phyloP scores from a whole-genome alignment of 2,113 vertebrate species.

The Rousettus leschenaultii region DNA sequence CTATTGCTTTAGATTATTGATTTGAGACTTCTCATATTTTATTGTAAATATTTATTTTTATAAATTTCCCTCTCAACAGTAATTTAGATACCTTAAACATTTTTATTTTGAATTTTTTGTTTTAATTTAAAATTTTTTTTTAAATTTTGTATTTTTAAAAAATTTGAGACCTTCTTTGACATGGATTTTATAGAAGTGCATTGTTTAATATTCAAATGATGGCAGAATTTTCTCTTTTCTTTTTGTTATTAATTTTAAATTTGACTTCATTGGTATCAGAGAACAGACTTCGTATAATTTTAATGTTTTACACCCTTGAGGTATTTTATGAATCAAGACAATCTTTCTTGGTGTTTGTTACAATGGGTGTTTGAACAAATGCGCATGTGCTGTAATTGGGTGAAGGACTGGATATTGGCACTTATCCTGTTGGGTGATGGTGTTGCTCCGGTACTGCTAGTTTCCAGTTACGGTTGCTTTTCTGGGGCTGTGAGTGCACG shows the following conservation, averaged over 20 bases:
- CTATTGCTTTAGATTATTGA: neutral
- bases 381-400: neutral
- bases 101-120: neutral
- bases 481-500: no score
- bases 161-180: neutral
- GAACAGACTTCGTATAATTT: neutral
- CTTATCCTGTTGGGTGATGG: neutral
- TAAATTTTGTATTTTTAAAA: neutral
- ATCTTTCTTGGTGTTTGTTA: neutral
- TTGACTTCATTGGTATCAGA: neutral
- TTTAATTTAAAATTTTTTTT: neutral
- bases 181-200: neutral
- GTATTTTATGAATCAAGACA: neutral
- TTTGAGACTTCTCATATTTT: neutral
- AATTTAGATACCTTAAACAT: neutral
- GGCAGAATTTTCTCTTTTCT: neutral
- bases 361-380: neutral
- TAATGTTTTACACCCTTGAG: neutral
- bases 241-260: neutral
- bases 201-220: neutral
- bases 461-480: neutral
- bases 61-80: neutral
- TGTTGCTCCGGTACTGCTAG: neutral
- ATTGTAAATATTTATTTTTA: neutral
- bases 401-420: neutral